Percentiles rank a stretch among this genome's conserved stretches.
Conservation (phyloP, 2,888 invertebrate species). For the Eutolmus rufibarbis region DNA sequence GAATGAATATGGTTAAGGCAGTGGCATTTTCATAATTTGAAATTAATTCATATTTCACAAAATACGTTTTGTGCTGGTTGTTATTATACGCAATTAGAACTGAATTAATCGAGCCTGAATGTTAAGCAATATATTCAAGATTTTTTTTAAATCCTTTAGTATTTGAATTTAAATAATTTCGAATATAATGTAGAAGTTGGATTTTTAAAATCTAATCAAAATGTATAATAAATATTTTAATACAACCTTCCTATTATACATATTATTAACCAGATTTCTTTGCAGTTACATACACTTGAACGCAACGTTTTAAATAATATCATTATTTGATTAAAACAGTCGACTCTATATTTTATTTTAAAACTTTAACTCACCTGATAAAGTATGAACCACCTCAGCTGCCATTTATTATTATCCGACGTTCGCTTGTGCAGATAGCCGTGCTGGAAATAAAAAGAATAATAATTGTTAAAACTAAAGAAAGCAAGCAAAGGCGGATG, state of each 20-base stretch:
- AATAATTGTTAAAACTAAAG: slow-evolving; percentile 1
- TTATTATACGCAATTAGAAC: neutral
- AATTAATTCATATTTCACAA: neutral
- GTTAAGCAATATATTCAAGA: too few species aligned
- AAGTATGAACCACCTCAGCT: slow-evolving; percentile 80
- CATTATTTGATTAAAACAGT: neutral
- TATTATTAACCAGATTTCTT: too few species aligned
- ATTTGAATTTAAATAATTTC: too few species aligned
- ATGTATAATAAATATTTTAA: too few species aligned
- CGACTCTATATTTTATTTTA: neutral
- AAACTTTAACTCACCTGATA: slow-evolving; percentile 72
- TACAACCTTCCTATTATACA: too few species aligned
- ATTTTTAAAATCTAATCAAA: too few species aligned
- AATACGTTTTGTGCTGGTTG: neutral
- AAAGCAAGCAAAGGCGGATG: neutral
- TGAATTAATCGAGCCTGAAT: neutral
- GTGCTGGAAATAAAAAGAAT: slow-evolving; percentile 63
- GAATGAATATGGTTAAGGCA: neutral
- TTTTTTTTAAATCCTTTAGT: too few species aligned
- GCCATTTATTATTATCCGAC: slow-evolving; percentile 88
- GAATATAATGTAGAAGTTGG: too few species aligned
- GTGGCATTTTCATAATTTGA: neutral
- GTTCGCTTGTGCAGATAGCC: slow-evolving; percentile 87
- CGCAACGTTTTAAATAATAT: too few species aligned
- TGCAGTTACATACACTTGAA: too few species aligned